Evolutionary conservation across 2,888 invertebrate species (phyloP), one percentile per base, ranked within the genome.

Genomic region (Sinelater perroti): DNA sequence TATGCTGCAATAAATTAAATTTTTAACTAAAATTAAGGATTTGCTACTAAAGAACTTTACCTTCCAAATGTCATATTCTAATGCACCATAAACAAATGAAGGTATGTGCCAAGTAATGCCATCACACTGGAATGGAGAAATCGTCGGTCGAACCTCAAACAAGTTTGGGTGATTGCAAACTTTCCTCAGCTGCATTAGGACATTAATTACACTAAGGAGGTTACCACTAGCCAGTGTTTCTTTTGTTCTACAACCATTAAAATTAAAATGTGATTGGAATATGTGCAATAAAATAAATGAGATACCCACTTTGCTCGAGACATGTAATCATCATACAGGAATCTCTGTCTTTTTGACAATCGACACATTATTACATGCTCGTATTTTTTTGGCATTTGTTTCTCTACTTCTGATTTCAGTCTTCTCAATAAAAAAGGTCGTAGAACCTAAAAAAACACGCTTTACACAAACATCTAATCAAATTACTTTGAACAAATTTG

Each of bases 241-340:
- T 75, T 86, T 90, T 42, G 99, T 99, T 76, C 95, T 95, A 75
- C 7, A 55, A 76, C 75, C 62, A 60, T 55, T 61, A 60, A 55
- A 30, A 35, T 50, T 56, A 24, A n/a, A n/a, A n/a, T n/a, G n/a
- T n/a, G 36, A 13, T 14, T 31, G 38, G 55, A 50, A 51, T 31
- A 47, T 33, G 40, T 13, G 30, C 3, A 52, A 51, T 16, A 54
- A 35, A 63, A 65, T 45, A 7, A 50, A 63, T 40, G 17, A 46
- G 33, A 10, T 20, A 30, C 88, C 84, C 80, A 93, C 93, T 92
- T 91, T 73, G 97, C 89, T 71, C 95, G 87, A 49, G 95, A 90
- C 97, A 99, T 98, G 81, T 98, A 99, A 79, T 99, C 99, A 80
- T 99, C 98, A 81, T 99, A 99, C 56, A 99, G 85, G 82, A 88